A percentile compares a stretch with the other conserved stretches of the same genome.
phyloP scores from a whole-genome alignment of 64 coral and sea anemone genomes.

The Dendronephthya gigantea region DNA sequence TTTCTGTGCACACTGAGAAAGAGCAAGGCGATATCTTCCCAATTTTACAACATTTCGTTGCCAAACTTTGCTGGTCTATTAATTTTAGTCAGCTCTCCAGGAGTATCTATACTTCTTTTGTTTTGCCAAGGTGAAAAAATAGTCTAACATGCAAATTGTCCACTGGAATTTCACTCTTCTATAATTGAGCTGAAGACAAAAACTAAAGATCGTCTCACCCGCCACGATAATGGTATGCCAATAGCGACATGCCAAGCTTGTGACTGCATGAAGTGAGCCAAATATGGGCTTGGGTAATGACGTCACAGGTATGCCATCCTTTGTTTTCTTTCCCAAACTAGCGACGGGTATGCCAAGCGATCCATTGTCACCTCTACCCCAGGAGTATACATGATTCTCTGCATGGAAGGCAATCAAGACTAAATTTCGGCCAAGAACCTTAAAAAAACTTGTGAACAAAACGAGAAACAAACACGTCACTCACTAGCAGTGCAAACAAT shows the following conservation, averaged over 20 bases:
- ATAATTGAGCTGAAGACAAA: background rate
- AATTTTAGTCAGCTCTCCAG: no score
- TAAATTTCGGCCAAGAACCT: no score
- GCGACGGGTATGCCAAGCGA: slow-evolving; percentile 68
- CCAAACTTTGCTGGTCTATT: no score
- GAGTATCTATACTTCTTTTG: no score
- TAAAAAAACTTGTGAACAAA: no score
- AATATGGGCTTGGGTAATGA: slow-evolving; percentile 86
- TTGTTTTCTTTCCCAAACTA: slow-evolving; percentile 40
- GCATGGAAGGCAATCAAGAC: no score
- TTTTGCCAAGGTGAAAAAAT: no score
- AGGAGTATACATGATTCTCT: slow-evolving; percentile 87
- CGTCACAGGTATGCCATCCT: slow-evolving; percentile 63
- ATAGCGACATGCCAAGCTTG: slow-evolving; percentile 76
- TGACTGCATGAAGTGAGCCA: slow-evolving; percentile 76
- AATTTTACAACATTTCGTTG: no score
- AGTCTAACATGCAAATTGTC: no score
- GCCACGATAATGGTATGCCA: slow-evolving; percentile 95
- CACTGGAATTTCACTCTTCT: no score
- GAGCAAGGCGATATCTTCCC: no score
- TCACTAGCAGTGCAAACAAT: slow-evolving; percentile 82
- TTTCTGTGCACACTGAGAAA: no score
- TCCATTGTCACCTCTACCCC: slow-evolving; percentile 91
- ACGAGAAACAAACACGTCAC: background rate
- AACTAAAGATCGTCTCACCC: slow-evolving; percentile 28